Evolutionary conservation across 2,888 invertebrate species (phyloP), one percentile per base, ranked within the genome.

Genomic region (Carcina quercana): DNA sequence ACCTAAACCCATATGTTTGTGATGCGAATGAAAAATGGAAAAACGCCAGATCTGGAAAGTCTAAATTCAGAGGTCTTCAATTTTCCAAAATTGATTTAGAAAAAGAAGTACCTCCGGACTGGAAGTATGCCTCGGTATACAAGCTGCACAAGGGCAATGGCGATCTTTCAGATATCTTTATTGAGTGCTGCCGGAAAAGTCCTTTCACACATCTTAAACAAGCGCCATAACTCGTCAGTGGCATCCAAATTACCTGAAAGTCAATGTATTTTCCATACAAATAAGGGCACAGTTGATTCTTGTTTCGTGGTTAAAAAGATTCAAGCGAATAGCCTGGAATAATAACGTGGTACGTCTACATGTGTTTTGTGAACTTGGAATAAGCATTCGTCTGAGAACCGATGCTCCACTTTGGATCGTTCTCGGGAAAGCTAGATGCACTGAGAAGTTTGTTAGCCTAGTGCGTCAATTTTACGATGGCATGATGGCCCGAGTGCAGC

Each of bases 191-290:
- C 40, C 19, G 38, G 45, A 5, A 40, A 43, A 13, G 21, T 17
- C 5, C 17, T 25, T 14, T 25, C 31, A 7, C 25, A 10, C 7
- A 7, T 15, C 8, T n/a, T 31, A 8, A n/a, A 25, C 5, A 31
- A 25, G 17, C 34, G 37, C 25, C 28, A 42, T 2, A 32, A 14
- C 3, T 0, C 5, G 2, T n/a, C 43, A 0, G 37, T 39, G 2
- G 42, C 42, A 35, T 13, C 17, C 1, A 30, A 42, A 2, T 19
- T 45, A 8, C 44, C 42, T 4, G 38, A 47, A 28, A 42, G 39
- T 5, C 45, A 40, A 25, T 47, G 38, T 39, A 37, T 40, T 7
- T 47, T 45, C 22, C 36, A 39, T 6, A 38, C 40, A 6, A 14
- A 37, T 3, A 15, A 41, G 24, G 43, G 41, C 3, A 45, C 45